Evolutionary conservation across 2,888 invertebrate genomes (phyloP), one percentile per base, ranked within the genome.

Genomic region (Acleris literana): DNA sequence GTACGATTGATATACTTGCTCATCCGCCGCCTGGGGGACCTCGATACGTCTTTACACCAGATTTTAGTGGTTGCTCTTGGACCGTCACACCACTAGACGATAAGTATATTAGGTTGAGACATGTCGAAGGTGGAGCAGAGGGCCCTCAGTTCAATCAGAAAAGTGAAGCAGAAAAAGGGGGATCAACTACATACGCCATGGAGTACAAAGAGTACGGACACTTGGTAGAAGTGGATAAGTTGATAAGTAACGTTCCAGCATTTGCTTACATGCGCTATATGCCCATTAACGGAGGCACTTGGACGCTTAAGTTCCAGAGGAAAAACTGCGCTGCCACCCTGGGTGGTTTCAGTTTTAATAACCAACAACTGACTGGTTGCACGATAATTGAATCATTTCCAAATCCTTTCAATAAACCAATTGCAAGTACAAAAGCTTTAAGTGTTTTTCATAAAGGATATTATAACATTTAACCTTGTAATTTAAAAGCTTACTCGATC

Each of bases 151-250:
- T 63, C 18, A 63, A 56, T 22, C 18, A 52, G 4, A 29, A 44
- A 25, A 29, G 25, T 16, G 2, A 43, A 44, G 52, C 25, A 4
- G 25, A 53, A 16, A 61, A 53, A 46, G 61, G 53, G 2, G 61
- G 61, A 6, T 6, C 53, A 46, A 6, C 33, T 4, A 54, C 61
- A 1, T 46, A 53, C 13, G 61, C 61, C 17, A 62, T 62, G 54
- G 46, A 62, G 13, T 62, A 62, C 11, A 62, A 62, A 33, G 61
- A 62, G 18, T 63, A 63, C n/a, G 62, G 62, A 3, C 55, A 48
- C n/a, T n/a, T 54, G 1, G 44, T 62, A 48, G 39, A n/a, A 29
- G 9, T n/a, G 2, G 20, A 29, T 1, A 43, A 25, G 16, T 11
- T 63, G 9, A 18, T 18, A 17, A 39, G 56, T 0, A 56, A 63